A percentile compares a stretch with the other conserved stretches of the same genome.
phyloP scores from a whole-genome alignment of 2,797 vertebrate species.

The Threskiornis aethiopicus region DNA sequence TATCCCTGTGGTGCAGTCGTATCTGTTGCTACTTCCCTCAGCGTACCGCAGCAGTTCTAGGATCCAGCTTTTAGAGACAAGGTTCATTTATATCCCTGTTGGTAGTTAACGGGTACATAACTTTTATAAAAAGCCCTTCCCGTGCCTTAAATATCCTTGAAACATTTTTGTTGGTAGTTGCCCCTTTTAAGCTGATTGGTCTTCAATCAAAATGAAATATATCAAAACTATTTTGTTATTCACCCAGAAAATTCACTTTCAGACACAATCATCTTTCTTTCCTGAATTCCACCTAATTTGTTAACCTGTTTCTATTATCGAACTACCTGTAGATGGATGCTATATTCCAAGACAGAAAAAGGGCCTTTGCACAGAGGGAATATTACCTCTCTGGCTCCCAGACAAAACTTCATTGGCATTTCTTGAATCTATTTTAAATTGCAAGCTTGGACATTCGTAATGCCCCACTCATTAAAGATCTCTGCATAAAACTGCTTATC shows the following conservation, averaged over 20 bases:
- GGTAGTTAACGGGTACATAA: not conserved
- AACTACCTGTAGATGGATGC: not conserved
- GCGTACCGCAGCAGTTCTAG: not conserved
- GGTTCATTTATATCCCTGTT: not conserved
- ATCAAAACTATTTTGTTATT: conserved; percentile 48
- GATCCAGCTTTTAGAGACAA: not conserved
- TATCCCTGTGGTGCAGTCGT: not conserved
- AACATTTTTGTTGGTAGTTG: not conserved
- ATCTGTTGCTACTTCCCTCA: not conserved
- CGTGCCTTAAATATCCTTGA: conserved; percentile 26
- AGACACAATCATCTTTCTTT: conserved; percentile 33
- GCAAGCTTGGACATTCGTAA: not conserved
- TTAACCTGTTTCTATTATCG: conserved; percentile 15
- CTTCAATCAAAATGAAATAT: conserved; percentile 50
- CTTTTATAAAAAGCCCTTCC: conserved; percentile 11
- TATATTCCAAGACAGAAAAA: not conserved
- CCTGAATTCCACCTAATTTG: conserved; percentile 26
- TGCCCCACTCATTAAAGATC: not conserved
- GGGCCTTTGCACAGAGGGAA: not conserved
- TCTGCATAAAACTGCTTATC: not conserved
- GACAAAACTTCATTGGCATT: not conserved
- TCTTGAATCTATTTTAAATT: not conserved
- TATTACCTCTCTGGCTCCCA: not conserved
- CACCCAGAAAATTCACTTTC: conserved; percentile 42
- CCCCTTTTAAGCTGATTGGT: not conserved